A percentile compares a stretch with the other conserved stretches of the same genome.
Conservation (phyloP, 2,888 invertebrate genomes). For the Minunthozetes semirufus region DNA sequence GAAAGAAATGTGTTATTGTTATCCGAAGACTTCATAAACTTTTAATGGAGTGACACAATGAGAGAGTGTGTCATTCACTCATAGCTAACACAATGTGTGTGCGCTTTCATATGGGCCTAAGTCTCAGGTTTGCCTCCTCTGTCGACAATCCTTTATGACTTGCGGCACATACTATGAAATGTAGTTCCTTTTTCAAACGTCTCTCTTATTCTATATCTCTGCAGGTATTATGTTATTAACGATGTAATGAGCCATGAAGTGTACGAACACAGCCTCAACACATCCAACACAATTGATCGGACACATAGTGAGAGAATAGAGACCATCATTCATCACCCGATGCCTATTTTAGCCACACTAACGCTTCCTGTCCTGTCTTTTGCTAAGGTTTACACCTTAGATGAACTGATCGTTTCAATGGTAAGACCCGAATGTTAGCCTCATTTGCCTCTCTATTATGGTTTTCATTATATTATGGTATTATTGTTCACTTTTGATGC, state of each 20-base stretch:
- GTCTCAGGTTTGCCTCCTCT: neutral
- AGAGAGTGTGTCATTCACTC: neutral
- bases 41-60: constrained; percentile 20
- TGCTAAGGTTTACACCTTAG: neutral
- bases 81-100: neutral
- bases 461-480: neutral
- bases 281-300: constrained; percentile 23
- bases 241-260: constrained; percentile 35
- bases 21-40: constrained; percentile 26
- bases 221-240: constrained; percentile 29
- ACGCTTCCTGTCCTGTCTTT: constrained; percentile 14
- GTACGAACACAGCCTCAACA: neutral
- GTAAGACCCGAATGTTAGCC: neutral
- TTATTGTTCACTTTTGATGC: constrained; percentile 6
- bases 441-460: constrained; percentile 15
- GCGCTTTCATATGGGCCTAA: neutral
- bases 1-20: neutral
- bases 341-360: constrained; percentile 16
- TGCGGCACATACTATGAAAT: neutral
- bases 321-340: constrained; percentile 13
- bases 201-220: constrained; percentile 6
- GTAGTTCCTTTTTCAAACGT: constrained; percentile 8
- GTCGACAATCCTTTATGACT: constrained; percentile 18
- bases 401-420: neutral
- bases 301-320: constrained; percentile 11